Evolutionary conservation across 2,113 vertebrate species (phyloP), one percentile per base, ranked within the genome.

Genomic region (Eulemur macaco): DNA sequence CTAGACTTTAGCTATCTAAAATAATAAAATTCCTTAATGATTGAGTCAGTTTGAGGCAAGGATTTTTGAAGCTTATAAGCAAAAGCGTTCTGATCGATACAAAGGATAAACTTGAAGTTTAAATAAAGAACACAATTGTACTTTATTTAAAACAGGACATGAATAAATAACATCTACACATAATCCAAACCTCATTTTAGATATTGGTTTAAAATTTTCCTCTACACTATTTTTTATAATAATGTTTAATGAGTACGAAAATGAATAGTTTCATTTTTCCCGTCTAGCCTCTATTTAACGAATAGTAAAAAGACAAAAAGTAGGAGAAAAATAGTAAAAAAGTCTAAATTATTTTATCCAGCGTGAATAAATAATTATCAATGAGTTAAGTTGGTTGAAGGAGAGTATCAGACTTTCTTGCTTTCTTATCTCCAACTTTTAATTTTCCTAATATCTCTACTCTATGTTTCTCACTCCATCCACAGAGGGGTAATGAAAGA

Each of bases 251-350:
- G 34, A 91, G 50, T 37, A 74, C 9, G 52, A 93, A 81, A 94
- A 91, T 74, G 42, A 86, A 88, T 10, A 83, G 39, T 52, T 90
- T 64, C 23, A 31, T 91, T 89, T 91, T n/a, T 7, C 34, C 21
- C 17, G 18, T 54, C 23, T 8, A 74, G 54, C 12, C 21, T 86
- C n/a, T 93, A 45, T 15, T n/a, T 82, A 86, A 74, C 68, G 34
- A 85, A 74, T 25, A 82, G 56, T 63, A 89, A 94, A 89, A 90
- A 96, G n/a, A 86, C 12, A 56, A 54, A 95, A 37, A 91, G 14
- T 6, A 86, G 17, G 39, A 34, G 76, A 63, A 69, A 81, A 31
- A 73, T 68, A 91, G 14, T 23, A 63, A 82, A 97, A 97, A 83
- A 23, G 6, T 54, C 34, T 93, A 78, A 96, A 71, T 73, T 3